These are phyloP conservation scores for Philopotamus ludificatus DNA, from an alignment of 1,140 invertebrate species.

Conservation along the genomic window DNA sequence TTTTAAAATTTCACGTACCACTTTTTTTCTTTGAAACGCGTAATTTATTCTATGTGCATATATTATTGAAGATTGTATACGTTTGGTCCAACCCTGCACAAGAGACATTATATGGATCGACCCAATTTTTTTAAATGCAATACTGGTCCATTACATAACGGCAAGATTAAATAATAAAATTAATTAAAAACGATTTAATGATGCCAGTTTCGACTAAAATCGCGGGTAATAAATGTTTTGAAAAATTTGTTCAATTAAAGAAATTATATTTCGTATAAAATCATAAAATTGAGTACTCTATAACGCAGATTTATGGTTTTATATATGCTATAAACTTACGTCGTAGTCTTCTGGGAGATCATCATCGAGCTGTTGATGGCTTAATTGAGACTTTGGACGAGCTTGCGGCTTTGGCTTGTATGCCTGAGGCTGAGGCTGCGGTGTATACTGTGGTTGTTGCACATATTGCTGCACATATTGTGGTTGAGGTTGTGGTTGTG, in stretches of 20 bases:
- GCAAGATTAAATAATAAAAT: no score
- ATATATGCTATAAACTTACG: slow-evolving; percentile 46
- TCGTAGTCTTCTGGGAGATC: slow-evolving; percentile 52
- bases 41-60: no score
- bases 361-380: slow-evolving; percentile 45
- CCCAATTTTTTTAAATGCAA: neutral
- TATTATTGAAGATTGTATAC: no score
- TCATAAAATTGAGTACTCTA: neutral
- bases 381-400: slow-evolving; percentile 41
- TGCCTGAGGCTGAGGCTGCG: slow-evolving; percentile 43
- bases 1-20: neutral
- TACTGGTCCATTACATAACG: neutral
- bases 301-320: no score
- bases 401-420: slow-evolving; percentile 44
- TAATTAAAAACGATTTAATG: no score
- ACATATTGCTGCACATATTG: slow-evolving; percentile 42
- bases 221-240: no score
- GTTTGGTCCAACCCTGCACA: no score
- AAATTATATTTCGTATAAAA: neutral
- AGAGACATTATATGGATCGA: neutral
- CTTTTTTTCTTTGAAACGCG: no score
- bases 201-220: no score
- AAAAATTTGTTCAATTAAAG: no score
- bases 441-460: slow-evolving; percentile 43
- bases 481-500: slow-evolving; percentile 36